Conservation (phyloP, 2,797 vertebrate genomes). For the Lacerta viridis region DNA sequence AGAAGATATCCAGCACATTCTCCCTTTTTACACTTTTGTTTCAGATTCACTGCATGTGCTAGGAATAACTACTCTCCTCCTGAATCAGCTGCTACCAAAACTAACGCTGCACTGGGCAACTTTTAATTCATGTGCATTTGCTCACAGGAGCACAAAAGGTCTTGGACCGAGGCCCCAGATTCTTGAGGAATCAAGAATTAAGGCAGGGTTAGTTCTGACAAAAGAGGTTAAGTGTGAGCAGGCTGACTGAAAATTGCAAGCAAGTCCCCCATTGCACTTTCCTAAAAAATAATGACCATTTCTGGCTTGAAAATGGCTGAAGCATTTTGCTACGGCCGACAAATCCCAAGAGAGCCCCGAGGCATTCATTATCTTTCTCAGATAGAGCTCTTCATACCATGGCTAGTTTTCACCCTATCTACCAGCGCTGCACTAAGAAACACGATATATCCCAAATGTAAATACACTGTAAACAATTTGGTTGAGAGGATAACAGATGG, state of each 20-base stretch:
- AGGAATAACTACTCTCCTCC: background rate
- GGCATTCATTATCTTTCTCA: constrained; percentile 12
- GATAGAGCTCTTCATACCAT: constrained; percentile 9
- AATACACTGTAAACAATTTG: background rate
- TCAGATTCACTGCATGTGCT: background rate
- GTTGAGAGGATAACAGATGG: background rate
- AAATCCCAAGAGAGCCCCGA: constrained; percentile 1
- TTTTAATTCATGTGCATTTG: background rate
- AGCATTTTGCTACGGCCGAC: constrained; percentile 22
- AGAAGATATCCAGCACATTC: background rate
- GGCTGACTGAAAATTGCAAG: constrained; percentile 16
- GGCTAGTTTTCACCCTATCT: background rate
- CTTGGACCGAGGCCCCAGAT: no score
- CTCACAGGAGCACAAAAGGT: background rate
- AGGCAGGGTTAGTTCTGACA: background rate
- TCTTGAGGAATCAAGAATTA: no score
- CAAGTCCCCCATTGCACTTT: background rate
- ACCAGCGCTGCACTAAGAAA: background rate
- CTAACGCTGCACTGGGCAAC: background rate
- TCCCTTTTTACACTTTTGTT: background rate
- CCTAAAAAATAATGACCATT: constrained; percentile 21
- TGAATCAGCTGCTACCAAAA: background rate
- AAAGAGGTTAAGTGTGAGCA: constrained; percentile 7
- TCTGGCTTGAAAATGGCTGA: constrained; percentile 29
- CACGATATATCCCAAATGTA: background rate